These are phyloP conservation scores for Girardinichthys multiradiatus DNA, from an alignment of 2,113 vertebrate species.

Conservation along the genomic window DNA sequence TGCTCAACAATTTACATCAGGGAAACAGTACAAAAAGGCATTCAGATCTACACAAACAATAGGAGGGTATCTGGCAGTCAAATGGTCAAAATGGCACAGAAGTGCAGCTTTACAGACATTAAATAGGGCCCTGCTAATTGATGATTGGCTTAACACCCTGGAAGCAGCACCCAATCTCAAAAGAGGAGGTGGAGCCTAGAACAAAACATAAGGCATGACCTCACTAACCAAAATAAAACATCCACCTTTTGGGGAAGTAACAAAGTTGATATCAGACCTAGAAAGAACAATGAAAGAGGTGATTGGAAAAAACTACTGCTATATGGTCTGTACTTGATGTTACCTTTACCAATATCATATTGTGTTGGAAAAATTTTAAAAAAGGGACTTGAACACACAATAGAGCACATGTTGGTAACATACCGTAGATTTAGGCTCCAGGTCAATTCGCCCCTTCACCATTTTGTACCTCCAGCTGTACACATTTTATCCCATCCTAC, in stretches of 20 bases:
- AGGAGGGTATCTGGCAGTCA: background rate
- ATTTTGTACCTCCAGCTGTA: background rate
- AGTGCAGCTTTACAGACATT: background rate
- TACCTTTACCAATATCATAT: background rate
- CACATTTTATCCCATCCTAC: background rate
- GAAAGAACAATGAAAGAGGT: no score
- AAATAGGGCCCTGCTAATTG: background rate
- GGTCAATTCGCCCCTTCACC: background rate
- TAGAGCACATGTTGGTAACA: background rate
- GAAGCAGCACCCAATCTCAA: background rate
- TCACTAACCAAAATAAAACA: no score
- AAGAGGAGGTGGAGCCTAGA: no score
- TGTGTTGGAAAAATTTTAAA: background rate
- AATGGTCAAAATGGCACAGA: background rate
- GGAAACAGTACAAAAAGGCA: no score
- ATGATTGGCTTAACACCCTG: background rate
- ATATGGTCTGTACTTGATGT: background rate
- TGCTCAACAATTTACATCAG: background rate
- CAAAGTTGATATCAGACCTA: no score
- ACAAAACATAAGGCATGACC: no score
- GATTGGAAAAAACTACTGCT: background rate
- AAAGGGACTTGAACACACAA: background rate
- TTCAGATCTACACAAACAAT: background rate
- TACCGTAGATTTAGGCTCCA: background rate
- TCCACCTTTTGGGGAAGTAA: no score